Conservation (phyloP, 2,797 vertebrate species). For the Pyrocephalus nanus region DNA sequence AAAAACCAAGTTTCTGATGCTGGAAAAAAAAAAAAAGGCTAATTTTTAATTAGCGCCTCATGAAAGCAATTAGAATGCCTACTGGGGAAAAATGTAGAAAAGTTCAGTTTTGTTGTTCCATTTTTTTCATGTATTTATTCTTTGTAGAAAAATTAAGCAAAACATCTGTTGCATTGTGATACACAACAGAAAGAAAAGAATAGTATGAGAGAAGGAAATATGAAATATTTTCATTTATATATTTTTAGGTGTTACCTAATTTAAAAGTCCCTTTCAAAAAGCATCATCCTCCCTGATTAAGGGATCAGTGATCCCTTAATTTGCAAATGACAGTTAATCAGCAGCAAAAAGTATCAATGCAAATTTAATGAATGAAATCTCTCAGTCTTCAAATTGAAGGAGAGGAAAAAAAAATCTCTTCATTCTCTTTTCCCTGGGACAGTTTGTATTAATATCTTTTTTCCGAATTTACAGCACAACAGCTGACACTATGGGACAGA, state of each 20-base stretch:
- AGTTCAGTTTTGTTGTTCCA: not conserved
- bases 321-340: not conserved
- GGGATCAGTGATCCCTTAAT: not conserved
- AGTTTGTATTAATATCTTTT: not conserved
- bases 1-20: slow-evolving; percentile 1
- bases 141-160: not conserved
- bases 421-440: not conserved
- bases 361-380: not conserved
- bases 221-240: not conserved
- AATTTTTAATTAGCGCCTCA: slow-evolving; percentile 33
- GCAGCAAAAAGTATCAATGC: not conserved
- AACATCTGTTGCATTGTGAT: not conserved
- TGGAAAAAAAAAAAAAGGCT: not conserved
- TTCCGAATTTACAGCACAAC: not conserved
- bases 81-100: not conserved
- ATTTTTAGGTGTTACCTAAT: not conserved
- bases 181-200: not conserved
- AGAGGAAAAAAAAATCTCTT: not conserved
- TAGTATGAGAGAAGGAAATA: not conserved
- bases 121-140: not conserved
- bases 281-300: not conserved
- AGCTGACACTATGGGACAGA: not conserved
- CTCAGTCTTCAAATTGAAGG: not conserved
- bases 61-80: slow-evolving; percentile 28
- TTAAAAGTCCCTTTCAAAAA: not conserved